phyloP scores from a whole-genome alignment of 2,113 vertebrate species.

The Rhineura floridana region DNA sequence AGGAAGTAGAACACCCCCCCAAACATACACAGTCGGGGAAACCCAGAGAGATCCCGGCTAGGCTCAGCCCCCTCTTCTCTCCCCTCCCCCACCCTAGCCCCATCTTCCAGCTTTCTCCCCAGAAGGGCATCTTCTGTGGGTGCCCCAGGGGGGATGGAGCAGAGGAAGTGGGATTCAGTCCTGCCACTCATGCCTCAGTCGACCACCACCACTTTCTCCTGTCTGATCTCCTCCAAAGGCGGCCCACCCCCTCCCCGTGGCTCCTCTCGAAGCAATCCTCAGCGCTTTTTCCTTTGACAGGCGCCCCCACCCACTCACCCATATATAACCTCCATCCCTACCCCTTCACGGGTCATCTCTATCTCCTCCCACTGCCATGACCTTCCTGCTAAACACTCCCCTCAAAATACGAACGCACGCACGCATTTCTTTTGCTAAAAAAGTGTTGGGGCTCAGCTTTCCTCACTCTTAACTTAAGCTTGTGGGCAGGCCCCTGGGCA shows the following conservation, averaged over 20 bases:
- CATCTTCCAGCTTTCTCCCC: neutral
- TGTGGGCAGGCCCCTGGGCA: neutral
- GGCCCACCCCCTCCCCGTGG: neutral
- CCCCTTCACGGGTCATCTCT: neutral
- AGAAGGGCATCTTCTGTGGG: neutral
- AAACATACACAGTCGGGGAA: neutral
- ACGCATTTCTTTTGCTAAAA: no score
- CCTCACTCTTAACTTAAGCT: neutral
- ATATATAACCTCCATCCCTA: no score
- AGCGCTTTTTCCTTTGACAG: neutral
- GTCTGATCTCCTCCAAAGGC: neutral
- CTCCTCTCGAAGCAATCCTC: neutral
- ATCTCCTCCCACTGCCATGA: neutral
- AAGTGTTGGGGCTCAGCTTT: neutral
- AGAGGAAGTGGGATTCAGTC: neutral
- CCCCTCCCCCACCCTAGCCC: neutral
- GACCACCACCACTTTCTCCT: neutral
- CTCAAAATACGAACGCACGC: no score
- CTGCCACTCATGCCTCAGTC: neutral
- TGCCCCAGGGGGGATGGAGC: no score
- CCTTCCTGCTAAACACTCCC: no score
- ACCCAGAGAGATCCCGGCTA: constrained; percentile 14
- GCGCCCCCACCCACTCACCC: neutral
- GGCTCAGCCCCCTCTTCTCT: neutral
- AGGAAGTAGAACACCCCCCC: neutral